phyloP scores from a whole-genome alignment of 2,113 vertebrate genomes.

The Perca flavescens region DNA sequence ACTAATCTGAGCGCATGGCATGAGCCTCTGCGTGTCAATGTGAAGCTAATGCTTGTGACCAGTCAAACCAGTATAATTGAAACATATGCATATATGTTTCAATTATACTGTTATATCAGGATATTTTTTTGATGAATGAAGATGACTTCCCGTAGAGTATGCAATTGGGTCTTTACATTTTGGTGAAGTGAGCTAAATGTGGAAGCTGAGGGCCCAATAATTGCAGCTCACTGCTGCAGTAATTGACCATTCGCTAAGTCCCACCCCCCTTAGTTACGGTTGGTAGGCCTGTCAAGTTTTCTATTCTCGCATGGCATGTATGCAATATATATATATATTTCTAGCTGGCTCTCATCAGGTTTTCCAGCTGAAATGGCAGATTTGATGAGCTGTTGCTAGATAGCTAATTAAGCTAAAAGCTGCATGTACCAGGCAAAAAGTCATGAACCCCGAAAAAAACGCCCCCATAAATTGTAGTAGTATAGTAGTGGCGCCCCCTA shows the following conservation, averaged over 20 bases:
- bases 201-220: not conserved
- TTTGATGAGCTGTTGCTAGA: not conserved
- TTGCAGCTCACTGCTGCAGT: conserved; percentile 22
- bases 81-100: not conserved
- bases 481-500: too few relatives aligned
- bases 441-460: not conserved
- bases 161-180: conserved; percentile 22
- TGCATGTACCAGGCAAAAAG: not conserved
- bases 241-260: conserved; percentile 23
- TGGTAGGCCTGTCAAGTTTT: conserved; percentile 55
- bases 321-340: not conserved
- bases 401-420: not conserved
- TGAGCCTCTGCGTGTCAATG: conserved; percentile 80
- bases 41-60: conserved; percentile 78
- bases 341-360: not conserved
- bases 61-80: conserved; percentile 12
- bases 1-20: conserved; percentile 77
- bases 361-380: too few relatives aligned
- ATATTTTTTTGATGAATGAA: conserved; percentile 2
- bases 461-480: too few relatives aligned
- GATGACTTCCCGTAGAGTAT: not conserved
- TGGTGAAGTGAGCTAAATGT: conserved; percentile 15
- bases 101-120: not conserved
- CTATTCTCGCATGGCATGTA: not conserved
- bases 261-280: not conserved